phyloP scores from a whole-genome alignment of 2,113 vertebrate genomes.

The Thomomys bottae region DNA sequence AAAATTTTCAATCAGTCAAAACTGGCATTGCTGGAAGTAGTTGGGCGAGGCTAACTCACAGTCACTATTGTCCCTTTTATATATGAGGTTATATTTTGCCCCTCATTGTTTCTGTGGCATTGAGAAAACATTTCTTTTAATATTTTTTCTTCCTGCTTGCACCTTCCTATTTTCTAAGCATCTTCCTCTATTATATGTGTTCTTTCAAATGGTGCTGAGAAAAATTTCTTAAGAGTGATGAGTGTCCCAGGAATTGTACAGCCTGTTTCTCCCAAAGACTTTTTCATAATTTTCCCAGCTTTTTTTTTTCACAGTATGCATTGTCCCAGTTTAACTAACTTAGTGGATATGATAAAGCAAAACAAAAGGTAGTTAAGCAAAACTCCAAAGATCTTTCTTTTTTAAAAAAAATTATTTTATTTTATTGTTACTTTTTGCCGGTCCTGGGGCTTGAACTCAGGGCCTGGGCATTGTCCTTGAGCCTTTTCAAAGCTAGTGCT shows the following conservation, averaged over 20 bases:
- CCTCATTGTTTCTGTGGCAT: background rate
- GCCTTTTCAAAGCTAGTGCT: too few relatives aligned
- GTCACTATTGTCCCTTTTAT: background rate
- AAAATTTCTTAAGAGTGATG: background rate
- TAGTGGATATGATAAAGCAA: background rate
- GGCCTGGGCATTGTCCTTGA: too few relatives aligned
- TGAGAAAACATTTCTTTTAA: constrained; percentile 12
- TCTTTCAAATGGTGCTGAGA: background rate
- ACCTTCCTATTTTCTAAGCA: background rate
- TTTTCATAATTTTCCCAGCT: background rate
- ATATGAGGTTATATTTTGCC: background rate
- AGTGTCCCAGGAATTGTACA: background rate
- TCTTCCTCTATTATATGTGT: background rate
- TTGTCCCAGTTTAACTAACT: background rate
- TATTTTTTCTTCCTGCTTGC: background rate
- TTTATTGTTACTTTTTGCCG: too few relatives aligned
- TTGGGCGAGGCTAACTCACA: background rate
- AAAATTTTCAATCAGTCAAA: constrained; percentile 18
- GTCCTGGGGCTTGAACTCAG: too few relatives aligned
- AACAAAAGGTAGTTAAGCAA: background rate
- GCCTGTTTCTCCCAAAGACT: background rate
- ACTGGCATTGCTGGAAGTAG: constrained; percentile 28
- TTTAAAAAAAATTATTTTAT: too few relatives aligned
- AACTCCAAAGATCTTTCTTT: background rate
- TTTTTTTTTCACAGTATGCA: constrained; percentile 41